Base-by-base conservation (phyloP, 2,113 vertebrate genomes). In the Entosphenus tridentatus region DNA sequence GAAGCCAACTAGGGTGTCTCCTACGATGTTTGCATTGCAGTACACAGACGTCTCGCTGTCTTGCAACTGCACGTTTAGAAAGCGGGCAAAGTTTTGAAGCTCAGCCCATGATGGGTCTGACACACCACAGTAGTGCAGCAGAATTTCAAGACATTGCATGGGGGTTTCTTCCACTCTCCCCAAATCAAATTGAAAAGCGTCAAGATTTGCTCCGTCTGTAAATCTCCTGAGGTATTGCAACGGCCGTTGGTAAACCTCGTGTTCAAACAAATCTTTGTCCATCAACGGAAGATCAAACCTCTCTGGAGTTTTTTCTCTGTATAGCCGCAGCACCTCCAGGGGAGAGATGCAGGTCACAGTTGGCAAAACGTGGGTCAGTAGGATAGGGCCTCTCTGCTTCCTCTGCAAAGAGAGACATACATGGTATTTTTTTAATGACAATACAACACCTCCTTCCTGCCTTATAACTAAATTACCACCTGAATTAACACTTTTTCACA, bases 101-200 rank as follows among this genome's bases (percentile, higher is more conserved):
- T 84, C 82, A 3, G 80, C 79, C 83, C 83, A 85, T 17, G 83
- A 84, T 11, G 83, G 83, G 70, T 82, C 73, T 8, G 67, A 57
- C 68, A 82, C 76, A 10, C 78, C 79, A 71, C 81, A 84, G 68
- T 77, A 75, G 11, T 8, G 54, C 67, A 85, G 71, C 57, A 85
- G 73, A 68, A 77, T 73, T 14, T 55, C 57, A 21, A 85, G 73
- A 71, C 83, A 84, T 10, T 84, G 79, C 2, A 21, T 21, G 3
- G 73, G 73, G 67, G 77, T n/a, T 2, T 77, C 82, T 10, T 17
- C 13, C 3, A 6, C 62, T 3, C 65, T 79, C 3, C 57, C 58
- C 18, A 75, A 21, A 59, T 55, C 11, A 69, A 82, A 81, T 2
- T 59, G 74, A 57, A 83, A 84, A 9, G 0, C 1, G 72, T 84